Base-by-base conservation (phyloP, 2,113 vertebrate species). In the Alectura lathami region DNA sequence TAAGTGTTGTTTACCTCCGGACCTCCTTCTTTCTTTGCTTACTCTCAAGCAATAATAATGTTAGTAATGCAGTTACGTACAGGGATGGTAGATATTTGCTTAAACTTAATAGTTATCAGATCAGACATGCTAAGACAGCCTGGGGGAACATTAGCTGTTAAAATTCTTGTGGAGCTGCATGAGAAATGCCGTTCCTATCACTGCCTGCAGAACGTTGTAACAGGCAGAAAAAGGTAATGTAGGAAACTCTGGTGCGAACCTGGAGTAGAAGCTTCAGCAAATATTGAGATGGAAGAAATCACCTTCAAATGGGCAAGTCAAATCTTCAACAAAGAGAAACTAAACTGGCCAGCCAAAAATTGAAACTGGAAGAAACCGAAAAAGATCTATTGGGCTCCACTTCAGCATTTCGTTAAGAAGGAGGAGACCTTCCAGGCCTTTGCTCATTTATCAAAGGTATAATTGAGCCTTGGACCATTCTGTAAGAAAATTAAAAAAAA, bases 31-130 rank as follows among this genome's bases (percentile, higher is more conserved):
- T 62, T 10, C 68, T 83, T 88, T 77, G 72, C 75, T 83, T 73
- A 77, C 27, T 80, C 54, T 38, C 16, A 73, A 57, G 45, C 66
- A 88, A 56, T 88, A 89, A 59, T 51, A 53, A 82, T 6, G 18
- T 64, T 68, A 24, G 57, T 48, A 90, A 88, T 90, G 72, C 54
- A 94, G 47, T 96, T 90, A 91, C 59, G 47, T 23, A 38, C 32
- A 53, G 82, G 45, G 76, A 89, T 70, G 59, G 69, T 10, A 63
- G 89, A 18, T 82, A 83, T 67, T 90, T 95, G 74, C 83, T 83
- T 59, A 83, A 86, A 86, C 10, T 26, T 64, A 60, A 66, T 5
- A 83, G 75, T 83, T 91, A 88, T 27, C 63, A 88, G 70, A 85
- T 73, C 63, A 30, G 75, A 83, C 54, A 80, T 0, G 5, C 50